phyloP scores from a whole-genome alignment of 2,113 vertebrate species.

The Cinclus cinclus region DNA sequence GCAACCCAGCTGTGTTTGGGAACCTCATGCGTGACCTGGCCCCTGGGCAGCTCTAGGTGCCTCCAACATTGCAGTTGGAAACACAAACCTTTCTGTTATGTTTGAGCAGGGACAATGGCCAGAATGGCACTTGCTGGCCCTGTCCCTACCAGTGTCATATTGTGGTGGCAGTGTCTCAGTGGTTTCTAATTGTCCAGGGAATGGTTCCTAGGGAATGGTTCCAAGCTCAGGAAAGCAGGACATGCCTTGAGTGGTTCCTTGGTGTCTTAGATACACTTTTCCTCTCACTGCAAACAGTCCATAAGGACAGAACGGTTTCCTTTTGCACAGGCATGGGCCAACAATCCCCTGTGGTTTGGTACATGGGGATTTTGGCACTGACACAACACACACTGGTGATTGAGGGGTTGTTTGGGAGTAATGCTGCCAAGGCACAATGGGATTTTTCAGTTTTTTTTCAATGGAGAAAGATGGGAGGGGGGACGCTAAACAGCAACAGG shows the following conservation, averaged over 20 bases:
- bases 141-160: background rate
- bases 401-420: background rate
- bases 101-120: background rate
- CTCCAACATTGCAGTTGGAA: background rate
- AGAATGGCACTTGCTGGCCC: background rate
- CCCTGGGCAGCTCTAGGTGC: background rate
- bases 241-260: background rate
- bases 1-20: background rate
- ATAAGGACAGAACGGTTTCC: background rate
- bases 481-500: background rate
- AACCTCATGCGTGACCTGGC: fast-evolving
- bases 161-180: background rate
- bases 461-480: background rate
- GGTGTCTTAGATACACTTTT: background rate
- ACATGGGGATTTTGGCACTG: background rate
- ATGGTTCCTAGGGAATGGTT: background rate
- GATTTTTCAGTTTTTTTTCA: background rate
- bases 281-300: background rate
- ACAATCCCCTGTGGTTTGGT: slow-evolving; percentile 45
- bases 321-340: slow-evolving; percentile 16
- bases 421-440: background rate
- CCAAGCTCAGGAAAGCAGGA: background rate
- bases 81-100: background rate
- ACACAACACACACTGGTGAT: background rate
- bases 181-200: background rate